A percentile compares a stretch with the other conserved stretches of the same genome.
Evolutionary conservation across 2,888 invertebrate species (phyloP).

Genomic region (Drosophila birchii): DNA sequence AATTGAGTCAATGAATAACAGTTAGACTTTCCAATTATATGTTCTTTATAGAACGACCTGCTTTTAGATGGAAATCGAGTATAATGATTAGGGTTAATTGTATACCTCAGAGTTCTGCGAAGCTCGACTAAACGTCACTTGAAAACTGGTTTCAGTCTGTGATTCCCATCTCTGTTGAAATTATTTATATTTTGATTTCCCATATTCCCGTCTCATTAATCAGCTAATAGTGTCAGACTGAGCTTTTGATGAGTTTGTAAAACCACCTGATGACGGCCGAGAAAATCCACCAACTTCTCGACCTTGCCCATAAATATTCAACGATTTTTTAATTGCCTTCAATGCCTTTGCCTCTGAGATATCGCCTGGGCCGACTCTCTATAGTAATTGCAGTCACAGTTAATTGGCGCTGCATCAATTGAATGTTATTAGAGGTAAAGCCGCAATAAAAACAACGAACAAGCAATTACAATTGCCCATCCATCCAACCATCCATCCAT

Average conservation of each 20-base stretch:
- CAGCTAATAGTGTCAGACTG: constrained; percentile 32
- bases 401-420: constrained; percentile 59
- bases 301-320: constrained; percentile 47
- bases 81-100: constrained; percentile 3
- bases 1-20: constrained; percentile 1
- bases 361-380: constrained; percentile 12
- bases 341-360: constrained; percentile 26
- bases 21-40: constrained; percentile 14
- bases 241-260: constrained; percentile 22
- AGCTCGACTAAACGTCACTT: constrained; percentile 3
- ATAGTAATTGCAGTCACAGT: constrained; percentile 36
- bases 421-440: constrained; percentile 48
- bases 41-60: constrained; percentile 1
- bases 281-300: constrained; percentile 18
- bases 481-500: constrained; percentile 25
- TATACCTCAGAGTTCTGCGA: constrained; percentile 3
- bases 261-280: constrained; percentile 20
- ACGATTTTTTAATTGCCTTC: constrained; percentile 43
- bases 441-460: constrained; percentile 34
- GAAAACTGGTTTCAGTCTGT: constrained; percentile 2
- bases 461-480: constrained; percentile 35
- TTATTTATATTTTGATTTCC: constrained; percentile 1
- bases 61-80: constrained; percentile 4
- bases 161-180: background rate
- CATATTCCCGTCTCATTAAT: constrained; percentile 13